Conservation (phyloP, 2,113 vertebrate species). For the Xiphophorus couchianus region DNA sequence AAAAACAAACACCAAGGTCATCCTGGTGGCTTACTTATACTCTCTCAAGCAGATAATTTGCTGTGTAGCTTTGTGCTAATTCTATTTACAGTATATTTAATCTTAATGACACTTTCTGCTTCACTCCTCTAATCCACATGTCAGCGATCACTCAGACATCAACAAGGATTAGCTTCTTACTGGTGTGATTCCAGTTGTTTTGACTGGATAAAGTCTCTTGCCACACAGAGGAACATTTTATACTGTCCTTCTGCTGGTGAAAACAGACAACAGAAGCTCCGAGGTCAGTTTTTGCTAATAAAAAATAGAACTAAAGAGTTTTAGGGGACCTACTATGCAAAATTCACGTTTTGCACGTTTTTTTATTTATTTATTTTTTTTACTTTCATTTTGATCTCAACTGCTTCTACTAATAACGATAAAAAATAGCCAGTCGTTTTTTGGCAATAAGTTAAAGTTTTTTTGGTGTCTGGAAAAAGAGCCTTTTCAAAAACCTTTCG, state of each 20-base stretch:
- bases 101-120: conserved; percentile 51
- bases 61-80: conserved; percentile 66
- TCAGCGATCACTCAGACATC: conserved; percentile 42
- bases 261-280: conserved; percentile 7
- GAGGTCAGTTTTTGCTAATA: neutral
- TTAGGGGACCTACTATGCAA: no score
- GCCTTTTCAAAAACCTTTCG: no score
- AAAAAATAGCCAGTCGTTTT: no score
- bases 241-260: conserved; percentile 1
- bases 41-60: conserved; percentile 20
- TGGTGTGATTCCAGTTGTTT: conserved; percentile 46
- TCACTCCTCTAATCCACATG: conserved; percentile 58
- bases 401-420: no score
- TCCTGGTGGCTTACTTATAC: conserved; percentile 46
- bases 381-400: no score
- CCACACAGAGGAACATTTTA: conserved; percentile 1
- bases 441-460: no score
- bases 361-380: no score
- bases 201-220: conserved; percentile 25
- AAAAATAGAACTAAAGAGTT: neutral
- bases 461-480: no score
- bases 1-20: conserved; percentile 41
- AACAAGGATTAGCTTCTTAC: conserved; percentile 67
- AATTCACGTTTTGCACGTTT: no score
- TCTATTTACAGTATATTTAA: conserved; percentile 66